These are phyloP conservation scores for Episyrphus balteatus DNA, from an alignment of 1,140 invertebrate genomes.

Conservation along the genomic window DNA sequence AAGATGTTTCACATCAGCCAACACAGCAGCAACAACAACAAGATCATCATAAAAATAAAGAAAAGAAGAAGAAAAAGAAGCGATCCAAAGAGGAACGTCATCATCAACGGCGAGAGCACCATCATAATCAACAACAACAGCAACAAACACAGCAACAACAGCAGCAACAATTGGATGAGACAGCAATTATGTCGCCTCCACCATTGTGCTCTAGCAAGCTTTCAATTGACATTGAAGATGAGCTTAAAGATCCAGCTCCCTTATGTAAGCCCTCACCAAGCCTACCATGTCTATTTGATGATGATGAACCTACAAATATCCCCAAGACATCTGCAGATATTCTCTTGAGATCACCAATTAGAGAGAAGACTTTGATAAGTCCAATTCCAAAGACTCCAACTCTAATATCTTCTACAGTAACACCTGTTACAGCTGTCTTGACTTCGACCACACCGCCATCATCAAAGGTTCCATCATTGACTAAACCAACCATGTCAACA, in stretches of 20 bases:
- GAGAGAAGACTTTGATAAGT: constrained; percentile 42
- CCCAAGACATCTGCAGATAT: constrained; percentile 29
- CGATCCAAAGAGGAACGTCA: constrained; percentile 67
- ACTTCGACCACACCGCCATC: background rate
- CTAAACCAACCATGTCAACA: constrained; percentile 6
- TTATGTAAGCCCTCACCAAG: constrained; percentile 32
- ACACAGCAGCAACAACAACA: background rate
- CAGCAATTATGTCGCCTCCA: background rate
- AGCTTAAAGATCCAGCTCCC: constrained; percentile 23
- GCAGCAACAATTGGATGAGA: background rate
- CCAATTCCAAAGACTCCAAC: constrained; percentile 45
- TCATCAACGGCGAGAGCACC: constrained; percentile 53
- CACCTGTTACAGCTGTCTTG: background rate
- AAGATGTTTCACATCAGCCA: constrained; percentile 9
- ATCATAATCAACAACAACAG: constrained; percentile 39
- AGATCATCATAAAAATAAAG: constrained; percentile 49
- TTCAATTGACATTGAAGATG: constrained; percentile 28
- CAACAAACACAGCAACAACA: background rate
- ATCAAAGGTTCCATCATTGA: constrained; percentile 5
- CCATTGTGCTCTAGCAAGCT: constrained; percentile 11
- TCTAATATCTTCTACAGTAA: constrained; percentile 19
- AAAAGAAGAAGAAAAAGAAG: constrained; percentile 74
- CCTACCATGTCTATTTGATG: constrained; percentile 27
- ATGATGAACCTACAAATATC: constrained; percentile 17
- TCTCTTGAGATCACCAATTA: constrained; percentile 32